Conservation (phyloP, 2,113 vertebrate species). For the Labrus mixtus region DNA sequence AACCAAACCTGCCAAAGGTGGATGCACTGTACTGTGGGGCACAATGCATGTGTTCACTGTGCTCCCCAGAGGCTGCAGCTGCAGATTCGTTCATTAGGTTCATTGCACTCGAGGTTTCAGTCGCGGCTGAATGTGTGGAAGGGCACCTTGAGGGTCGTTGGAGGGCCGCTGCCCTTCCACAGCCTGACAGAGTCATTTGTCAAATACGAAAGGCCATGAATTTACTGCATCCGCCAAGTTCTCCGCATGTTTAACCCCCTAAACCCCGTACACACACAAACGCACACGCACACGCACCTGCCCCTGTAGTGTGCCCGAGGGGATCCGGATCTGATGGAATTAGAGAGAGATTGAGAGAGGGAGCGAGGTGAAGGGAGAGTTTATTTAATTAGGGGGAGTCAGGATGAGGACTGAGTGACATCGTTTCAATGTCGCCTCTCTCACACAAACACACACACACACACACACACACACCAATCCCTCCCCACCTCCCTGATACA, state of each 20-base stretch:
- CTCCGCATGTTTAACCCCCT: slow-evolving; percentile 73
- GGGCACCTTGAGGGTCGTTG: slow-evolving; percentile 77
- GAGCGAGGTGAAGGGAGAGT: slow-evolving; percentile 27
- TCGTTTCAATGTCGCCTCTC: slow-evolving; percentile 70
- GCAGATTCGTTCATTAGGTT: slow-evolving; percentile 43
- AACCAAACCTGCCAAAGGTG: slow-evolving; percentile 2
- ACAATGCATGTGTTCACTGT: slow-evolving; percentile 38
- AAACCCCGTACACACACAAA: slow-evolving; percentile 35
- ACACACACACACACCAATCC: neutral
- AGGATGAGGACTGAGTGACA: slow-evolving; percentile 73
- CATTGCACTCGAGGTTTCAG: slow-evolving; percentile 29
- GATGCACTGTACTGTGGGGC: slow-evolving; percentile 18
- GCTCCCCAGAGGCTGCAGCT: slow-evolving; percentile 28
- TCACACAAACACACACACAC: neutral
- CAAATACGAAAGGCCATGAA: slow-evolving; percentile 72
- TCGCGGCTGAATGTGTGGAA: slow-evolving; percentile 48
- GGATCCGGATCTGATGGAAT: slow-evolving; percentile 73
- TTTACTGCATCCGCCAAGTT: slow-evolving; percentile 65
- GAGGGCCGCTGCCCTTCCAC: slow-evolving; percentile 60
- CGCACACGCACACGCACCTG: slow-evolving; percentile 42
- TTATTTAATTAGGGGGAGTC: slow-evolving; percentile 75
- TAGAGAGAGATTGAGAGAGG: slow-evolving; percentile 32
- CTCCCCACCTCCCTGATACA: slow-evolving; percentile 7
- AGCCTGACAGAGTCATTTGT: slow-evolving; percentile 81
- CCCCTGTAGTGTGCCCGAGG: slow-evolving; percentile 22